Evolutionary conservation across 1,140 invertebrate species (phyloP).

Genomic region (Galendromus occidentalis): DNA sequence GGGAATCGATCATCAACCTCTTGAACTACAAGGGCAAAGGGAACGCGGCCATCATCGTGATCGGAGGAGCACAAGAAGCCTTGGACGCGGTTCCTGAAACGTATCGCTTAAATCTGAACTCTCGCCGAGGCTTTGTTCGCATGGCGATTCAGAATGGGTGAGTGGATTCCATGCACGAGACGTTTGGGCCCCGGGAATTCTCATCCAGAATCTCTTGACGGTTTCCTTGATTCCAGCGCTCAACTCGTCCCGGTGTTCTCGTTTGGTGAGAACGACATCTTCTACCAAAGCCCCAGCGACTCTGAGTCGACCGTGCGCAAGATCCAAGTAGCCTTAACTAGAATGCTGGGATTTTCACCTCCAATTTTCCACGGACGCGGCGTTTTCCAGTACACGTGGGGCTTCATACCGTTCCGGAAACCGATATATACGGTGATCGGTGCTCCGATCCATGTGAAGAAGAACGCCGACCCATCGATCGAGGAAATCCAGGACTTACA

Average conservation of each 20-base stretch:
- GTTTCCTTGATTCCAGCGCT: conserved; percentile 33
- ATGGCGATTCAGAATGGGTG: conserved; percentile 58
- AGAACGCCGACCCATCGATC: conserved; percentile 42
- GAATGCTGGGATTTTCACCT: conserved; percentile 49
- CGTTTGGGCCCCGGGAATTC: too few relatives aligned
- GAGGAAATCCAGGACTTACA: conserved; percentile 57
- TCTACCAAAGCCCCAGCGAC: conserved; percentile 48
- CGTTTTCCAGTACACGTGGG: conserved; percentile 70
- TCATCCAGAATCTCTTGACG: too few relatives aligned
- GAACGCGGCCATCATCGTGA: conserved; percentile 43
- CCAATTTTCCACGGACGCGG: conserved; percentile 60
- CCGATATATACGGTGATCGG: conserved; percentile 76
- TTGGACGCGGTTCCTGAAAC: conserved; percentile 34
- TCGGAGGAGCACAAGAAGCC: conserved; percentile 63
- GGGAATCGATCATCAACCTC: conserved; percentile 29
- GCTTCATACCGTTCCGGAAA: conserved; percentile 51
- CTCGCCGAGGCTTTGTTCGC: conserved; percentile 53
- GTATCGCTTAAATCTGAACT: conserved; percentile 46
- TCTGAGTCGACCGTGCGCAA: conserved; percentile 43
- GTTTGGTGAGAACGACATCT: conserved; percentile 79
- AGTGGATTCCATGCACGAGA: conserved; percentile 17
- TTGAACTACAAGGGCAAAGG: conserved; percentile 31
- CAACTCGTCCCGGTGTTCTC: conserved; percentile 65
- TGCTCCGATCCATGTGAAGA: conserved; percentile 48
- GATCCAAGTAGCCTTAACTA: conserved; percentile 47